Percentiles rank a stretch among this genome's conserved stretches.
phyloP scores from a whole-genome alignment of 2,888 invertebrate species.

The Hydraecia micacea region DNA sequence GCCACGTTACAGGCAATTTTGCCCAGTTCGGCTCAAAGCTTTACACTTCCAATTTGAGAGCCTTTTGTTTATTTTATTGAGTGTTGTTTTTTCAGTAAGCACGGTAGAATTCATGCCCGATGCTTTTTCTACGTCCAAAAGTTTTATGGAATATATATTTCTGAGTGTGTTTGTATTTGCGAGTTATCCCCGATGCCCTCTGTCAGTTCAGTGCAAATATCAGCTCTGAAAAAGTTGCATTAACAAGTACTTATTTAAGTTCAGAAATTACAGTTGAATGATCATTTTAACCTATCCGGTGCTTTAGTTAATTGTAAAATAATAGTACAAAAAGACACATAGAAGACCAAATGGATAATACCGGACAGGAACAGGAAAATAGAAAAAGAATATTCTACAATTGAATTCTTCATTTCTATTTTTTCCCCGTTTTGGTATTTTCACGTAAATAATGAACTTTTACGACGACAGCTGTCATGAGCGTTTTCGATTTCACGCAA shows the following conservation, averaged over 20 bases:
- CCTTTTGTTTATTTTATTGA: conserved; percentile 64
- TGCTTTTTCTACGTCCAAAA: conserved; percentile 32
- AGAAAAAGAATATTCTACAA: not conserved
- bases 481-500: conserved; percentile 28
- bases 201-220: conserved; percentile 7
- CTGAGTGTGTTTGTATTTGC: conserved; percentile 16
- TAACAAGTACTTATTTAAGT: not conserved
- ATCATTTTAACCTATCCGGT: not conserved
- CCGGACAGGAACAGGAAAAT: not conserved
- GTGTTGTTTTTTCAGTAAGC: conserved; percentile 55
- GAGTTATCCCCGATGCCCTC: not conserved
- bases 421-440: conserved; percentile 26
- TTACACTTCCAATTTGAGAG: conserved; percentile 62
- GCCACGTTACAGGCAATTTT: conserved; percentile 53
- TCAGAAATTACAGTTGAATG: not conserved
- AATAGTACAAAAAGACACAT: not conserved
- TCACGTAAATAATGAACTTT: conserved; percentile 34
- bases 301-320: not conserved
- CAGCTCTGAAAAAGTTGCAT: not conserved
- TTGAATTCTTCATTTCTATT: not conserved
- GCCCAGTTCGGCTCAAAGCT: conserved; percentile 60
- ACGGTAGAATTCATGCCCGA: conserved; percentile 34
- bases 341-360: not conserved
- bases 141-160: conserved; percentile 36
- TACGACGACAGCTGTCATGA: conserved; percentile 29